Conservation (phyloP, 2,113 vertebrate genomes). For the Raphicerus campestris region DNA sequence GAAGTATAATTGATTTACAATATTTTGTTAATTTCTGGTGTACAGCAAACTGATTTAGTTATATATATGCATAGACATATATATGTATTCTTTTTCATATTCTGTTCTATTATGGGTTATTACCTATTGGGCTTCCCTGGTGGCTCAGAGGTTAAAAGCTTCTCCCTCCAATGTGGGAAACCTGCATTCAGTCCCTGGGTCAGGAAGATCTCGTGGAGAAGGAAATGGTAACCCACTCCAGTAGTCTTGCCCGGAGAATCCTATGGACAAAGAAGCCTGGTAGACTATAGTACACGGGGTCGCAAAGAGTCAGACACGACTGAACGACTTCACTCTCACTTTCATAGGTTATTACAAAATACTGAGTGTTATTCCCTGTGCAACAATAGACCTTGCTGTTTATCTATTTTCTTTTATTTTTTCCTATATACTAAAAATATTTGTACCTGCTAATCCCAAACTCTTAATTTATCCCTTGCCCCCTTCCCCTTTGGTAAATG, state of each 20-base stretch:
- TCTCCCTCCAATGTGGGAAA: too few relatives aligned
- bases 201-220: too few relatives aligned
- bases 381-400: background rate
- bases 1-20: background rate
- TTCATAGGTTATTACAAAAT: background rate
- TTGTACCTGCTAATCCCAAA: background rate
- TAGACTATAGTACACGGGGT: too few relatives aligned
- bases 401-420: background rate
- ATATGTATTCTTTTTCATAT: background rate
- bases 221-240: too few relatives aligned
- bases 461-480: background rate
- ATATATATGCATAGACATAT: background rate
- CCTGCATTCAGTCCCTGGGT: accelerated
- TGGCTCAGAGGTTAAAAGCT: too few relatives aligned
- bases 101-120: background rate
- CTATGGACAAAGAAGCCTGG: too few relatives aligned
- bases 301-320: too few relatives aligned
- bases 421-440: background rate
- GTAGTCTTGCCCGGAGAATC: too few relatives aligned
- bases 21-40: background rate
- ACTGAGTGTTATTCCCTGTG: background rate
- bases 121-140: background rate
- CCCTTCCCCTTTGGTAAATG: background rate
- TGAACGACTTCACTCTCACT: too few relatives aligned
- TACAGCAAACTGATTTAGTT: background rate